These are phyloP conservation scores for Philypnodon macrostomus DNA, from an alignment of 2,797 vertebrate genomes.

Conservation along the genomic window DNA sequence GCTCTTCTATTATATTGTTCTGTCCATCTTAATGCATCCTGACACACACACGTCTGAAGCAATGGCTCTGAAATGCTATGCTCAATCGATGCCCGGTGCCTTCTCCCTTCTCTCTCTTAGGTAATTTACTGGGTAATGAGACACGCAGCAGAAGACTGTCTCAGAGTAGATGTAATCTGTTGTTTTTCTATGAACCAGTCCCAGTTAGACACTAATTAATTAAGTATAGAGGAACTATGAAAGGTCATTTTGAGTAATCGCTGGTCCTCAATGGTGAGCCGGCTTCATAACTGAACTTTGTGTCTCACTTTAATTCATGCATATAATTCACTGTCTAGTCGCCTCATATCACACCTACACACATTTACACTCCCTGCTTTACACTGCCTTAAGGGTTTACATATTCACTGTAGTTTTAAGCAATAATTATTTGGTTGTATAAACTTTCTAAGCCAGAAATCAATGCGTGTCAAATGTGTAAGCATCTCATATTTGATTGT, in stretches of 20 bases:
- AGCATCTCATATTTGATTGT: too few relatives aligned
- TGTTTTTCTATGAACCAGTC: slow-evolving; percentile 51
- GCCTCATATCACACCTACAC: slow-evolving; percentile 11
- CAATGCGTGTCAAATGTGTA: too few relatives aligned
- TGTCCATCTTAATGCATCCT: slow-evolving; percentile 54
- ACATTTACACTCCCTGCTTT: too few relatives aligned
- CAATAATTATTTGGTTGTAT: too few relatives aligned
- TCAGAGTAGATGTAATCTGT: slow-evolving; percentile 62
- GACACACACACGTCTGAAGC: slow-evolving; percentile 65
- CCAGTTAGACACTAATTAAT: slow-evolving; percentile 68
- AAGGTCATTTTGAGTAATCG: slow-evolving; percentile 55
- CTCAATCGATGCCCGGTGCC: slow-evolving; percentile 70
- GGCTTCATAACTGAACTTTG: slow-evolving; percentile 31
- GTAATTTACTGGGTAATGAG: slow-evolving; percentile 74
- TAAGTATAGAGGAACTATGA: slow-evolving; percentile 53
- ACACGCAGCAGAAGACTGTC: slow-evolving; percentile 54
- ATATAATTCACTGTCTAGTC: slow-evolving; percentile 19
- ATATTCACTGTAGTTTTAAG: too few relatives aligned
- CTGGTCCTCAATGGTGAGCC: slow-evolving; percentile 17
- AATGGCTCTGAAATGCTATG: slow-evolving; percentile 68
- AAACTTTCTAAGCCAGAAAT: too few relatives aligned
- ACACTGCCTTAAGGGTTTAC: too few relatives aligned
- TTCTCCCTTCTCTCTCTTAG: slow-evolving; percentile 66
- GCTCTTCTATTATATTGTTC: slow-evolving; percentile 50
- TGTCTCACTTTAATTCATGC: slow-evolving; percentile 26